Percentiles rank a stretch among this genome's conserved stretches.
Evolutionary conservation across 2,888 invertebrate species (phyloP).

Genomic region (Amphiduros pacificus): DNA sequence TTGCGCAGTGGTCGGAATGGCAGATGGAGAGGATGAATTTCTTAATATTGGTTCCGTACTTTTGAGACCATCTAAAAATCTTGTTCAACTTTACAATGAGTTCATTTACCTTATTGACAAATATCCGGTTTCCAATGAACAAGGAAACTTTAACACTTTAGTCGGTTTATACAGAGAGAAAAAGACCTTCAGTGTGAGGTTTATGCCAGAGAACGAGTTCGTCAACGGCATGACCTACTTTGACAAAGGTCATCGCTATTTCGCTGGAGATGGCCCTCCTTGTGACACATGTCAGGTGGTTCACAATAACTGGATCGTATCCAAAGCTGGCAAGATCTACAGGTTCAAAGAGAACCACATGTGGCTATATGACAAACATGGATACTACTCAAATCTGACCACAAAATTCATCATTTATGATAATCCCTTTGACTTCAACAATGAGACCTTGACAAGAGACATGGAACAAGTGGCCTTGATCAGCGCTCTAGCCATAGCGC

Average conservation of each 20-base stretch:
- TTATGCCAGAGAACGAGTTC: constrained; percentile 21
- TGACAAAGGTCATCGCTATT: constrained; percentile 17
- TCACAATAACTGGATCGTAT: constrained; percentile 34
- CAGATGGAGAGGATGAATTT: neutral
- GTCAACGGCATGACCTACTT: constrained; percentile 30
- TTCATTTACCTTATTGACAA: too few relatives aligned
- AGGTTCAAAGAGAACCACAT: constrained; percentile 30
- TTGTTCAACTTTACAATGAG: too few relatives aligned
- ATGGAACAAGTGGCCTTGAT: constrained; percentile 1
- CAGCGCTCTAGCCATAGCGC: neutral
- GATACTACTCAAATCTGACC: constrained; percentile 25
- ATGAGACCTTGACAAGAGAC: neutral
- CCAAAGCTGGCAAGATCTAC: constrained; percentile 27
- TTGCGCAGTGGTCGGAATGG: neutral
- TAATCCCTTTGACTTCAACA: constrained; percentile 23
- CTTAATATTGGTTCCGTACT: neutral
- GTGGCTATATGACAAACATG: constrained; percentile 25
- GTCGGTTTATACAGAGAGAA: too few relatives aligned
- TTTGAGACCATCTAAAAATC: neutral
- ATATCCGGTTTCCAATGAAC: too few relatives aligned
- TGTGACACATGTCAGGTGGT: constrained; percentile 22
- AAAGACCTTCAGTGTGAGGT: too few relatives aligned
- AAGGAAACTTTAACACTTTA: neutral
- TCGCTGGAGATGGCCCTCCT: constrained; percentile 9
- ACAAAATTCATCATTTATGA: constrained; percentile 28